Percentiles rank a stretch among this genome's conserved stretches.
These are phyloP conservation scores for Lasius fuliginosus DNA, from an alignment of 2,888 invertebrate genomes.

Conservation along the genomic window DNA sequence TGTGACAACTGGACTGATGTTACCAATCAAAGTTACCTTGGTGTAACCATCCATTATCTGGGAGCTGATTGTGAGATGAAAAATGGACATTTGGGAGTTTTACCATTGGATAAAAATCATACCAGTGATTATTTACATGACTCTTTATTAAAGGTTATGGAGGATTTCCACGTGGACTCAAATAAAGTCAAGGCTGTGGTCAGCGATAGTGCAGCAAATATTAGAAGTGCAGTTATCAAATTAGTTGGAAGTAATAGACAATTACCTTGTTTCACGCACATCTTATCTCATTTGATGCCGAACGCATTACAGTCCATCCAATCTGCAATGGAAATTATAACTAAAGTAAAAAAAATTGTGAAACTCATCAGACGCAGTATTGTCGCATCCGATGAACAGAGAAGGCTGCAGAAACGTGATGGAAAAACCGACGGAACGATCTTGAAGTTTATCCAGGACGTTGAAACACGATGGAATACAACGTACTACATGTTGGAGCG, in stretches of 20 bases:
- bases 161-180: constrained; percentile 7
- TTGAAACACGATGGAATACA: neutral
- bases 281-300: constrained; percentile 3
- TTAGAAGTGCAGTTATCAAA: neutral
- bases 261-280: constrained; percentile 14
- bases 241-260: constrained; percentile 7
- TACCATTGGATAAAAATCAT: no score
- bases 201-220: constrained; percentile 15
- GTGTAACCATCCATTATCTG: no score
- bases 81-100: no score
- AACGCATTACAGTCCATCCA: constrained; percentile 1
- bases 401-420: neutral
- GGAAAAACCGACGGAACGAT: neutral
- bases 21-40: no score
- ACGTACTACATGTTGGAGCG: neutral
- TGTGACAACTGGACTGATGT: no score
- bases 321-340: constrained; percentile 20
- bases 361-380: neutral
- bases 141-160: neutral
- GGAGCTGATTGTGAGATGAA: no score
- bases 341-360: constrained; percentile 4
- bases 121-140: neutral
- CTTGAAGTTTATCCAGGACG: neutral
- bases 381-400: constrained; percentile 6
- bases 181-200: constrained; percentile 4